Base-by-base conservation (phyloP, 1,140 invertebrate species). In the Eupristina koningsbergeri region DNA sequence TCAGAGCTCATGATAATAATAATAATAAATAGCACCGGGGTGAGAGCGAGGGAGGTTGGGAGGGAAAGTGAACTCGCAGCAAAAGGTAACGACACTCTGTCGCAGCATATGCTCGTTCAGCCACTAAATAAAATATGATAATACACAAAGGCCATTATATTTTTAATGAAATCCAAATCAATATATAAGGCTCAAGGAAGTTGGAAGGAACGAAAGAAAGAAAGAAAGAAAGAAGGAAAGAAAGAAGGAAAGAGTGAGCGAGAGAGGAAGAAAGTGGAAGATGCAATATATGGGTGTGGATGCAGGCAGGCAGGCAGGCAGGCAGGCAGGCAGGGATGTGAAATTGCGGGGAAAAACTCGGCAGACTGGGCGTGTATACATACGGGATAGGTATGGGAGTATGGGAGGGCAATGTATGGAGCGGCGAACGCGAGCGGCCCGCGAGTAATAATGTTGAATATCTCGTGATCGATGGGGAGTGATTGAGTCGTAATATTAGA, bases 401-500 rank as follows among this genome's bases (percentile, higher is more conserved):
- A n/a, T n/a, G n/a, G n/a, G n/a, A 41, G 34, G 39, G 64, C 41
- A 50, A 75, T 7, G 39, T 34, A 39, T 31, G 31, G 73, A 34
- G n/a, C 34, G 19, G 78, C 34, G 78, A 36, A 34, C 75, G 47
- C 75, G 53, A 36, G 74, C 50, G 22, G 64, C n/a, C 39, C 36
- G 86, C 87, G 84, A 86, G 89, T 87, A 90, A 90, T 89, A 90
- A 89, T 90, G 87, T 88, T 88, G 88, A 89, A 90, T 89, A 90
- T 88, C 87, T 86, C 77, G 86, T 90, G 89, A 90, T 90, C 88
- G 89, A 89, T 90, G 88, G 89, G 86, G 87, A 89, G 87, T 90
- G 89, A 90, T 90, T 90, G 89, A 90, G 89, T 89, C 88, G 89
- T 90, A 90, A 90, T 90, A 90, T 90, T 86, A 89, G 85, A 87